Evolutionary conservation across 2,888 invertebrate species (phyloP).

Genomic region (Diogma glabrata): DNA sequence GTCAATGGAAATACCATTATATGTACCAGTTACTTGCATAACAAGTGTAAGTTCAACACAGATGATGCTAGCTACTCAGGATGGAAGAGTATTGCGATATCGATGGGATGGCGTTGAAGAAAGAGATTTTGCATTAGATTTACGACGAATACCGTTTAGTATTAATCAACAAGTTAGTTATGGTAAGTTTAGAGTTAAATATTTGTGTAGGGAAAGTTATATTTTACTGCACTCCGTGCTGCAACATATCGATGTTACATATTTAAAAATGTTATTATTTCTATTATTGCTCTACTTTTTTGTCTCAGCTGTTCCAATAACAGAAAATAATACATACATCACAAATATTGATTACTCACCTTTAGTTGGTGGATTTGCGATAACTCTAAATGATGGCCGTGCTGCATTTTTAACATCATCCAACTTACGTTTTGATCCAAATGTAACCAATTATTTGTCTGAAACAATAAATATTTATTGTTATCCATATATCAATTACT

Average conservation of each 20-base stretch:
- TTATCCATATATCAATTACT: conserved; percentile 7
- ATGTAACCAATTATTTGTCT: conserved; percentile 44
- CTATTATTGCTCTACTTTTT: conserved; percentile 25
- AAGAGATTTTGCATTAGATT: conserved; percentile 73
- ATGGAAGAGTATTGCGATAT: conserved; percentile 77
- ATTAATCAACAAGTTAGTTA: conserved; percentile 87
- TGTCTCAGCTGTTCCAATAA: conserved; percentile 64
- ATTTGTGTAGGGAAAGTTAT: background rate
- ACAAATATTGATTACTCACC: conserved; percentile 93
- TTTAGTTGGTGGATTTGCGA: conserved; percentile 88
- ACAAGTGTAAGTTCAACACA: conserved; percentile 86
- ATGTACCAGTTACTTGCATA: conserved; percentile 70
- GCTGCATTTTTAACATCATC: conserved; percentile 94
- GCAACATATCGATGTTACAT: background rate
- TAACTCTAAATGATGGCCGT: conserved; percentile 86
- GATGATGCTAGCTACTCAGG: conserved; percentile 79
- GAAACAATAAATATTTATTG: conserved; percentile 5
- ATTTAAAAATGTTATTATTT: background rate
- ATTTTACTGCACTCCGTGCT: background rate
- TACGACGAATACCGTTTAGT: conserved; percentile 81
- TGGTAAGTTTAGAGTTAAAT: conserved; percentile 42
- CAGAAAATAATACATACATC: conserved; percentile 73
- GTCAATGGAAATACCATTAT: conserved; percentile 63
- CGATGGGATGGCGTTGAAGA: conserved; percentile 86
- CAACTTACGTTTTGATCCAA: conserved; percentile 84